Evolutionary conservation across 1,140 invertebrate genomes (phyloP), one percentile per base, ranked within the genome.

Genomic region (Aricia agestis): DNA sequence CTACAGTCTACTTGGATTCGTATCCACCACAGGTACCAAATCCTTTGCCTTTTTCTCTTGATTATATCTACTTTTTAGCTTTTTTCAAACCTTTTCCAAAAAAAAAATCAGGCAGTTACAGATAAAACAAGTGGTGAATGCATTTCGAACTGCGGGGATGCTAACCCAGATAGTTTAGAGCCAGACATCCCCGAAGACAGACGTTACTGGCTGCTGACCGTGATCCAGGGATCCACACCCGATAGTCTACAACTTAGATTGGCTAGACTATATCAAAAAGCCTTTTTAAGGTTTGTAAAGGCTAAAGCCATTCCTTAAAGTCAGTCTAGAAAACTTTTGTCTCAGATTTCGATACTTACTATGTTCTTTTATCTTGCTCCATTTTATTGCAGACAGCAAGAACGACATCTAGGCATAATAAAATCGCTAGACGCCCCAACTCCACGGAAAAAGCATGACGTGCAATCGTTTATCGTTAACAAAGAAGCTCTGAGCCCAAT

Each of bases 141-240:
- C 76, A 75, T 89, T 15, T 75, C 85, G 15, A 90, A 91, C 72
- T 91, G 89, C 63, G 85, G 81, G 10, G 89, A 86, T 11, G 74
- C 76, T 15, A 76, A 78, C 0, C 89, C 89, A n/a, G 87, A 82
- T 31, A 88, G 87, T 59, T 69, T 91, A 65, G 87, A 88, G 69
- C 86, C 87, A 25, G 89, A 90, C 42, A 87, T 91, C 6, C 89
- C 89, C 0, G 89, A 89, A 10, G 94, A 94, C 79, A 85, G 93
- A 65, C 92, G 95, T 31, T 97, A 96, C 85, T 97, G 96, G 96
- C 83, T 97, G 42, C 82, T 97, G 1, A 97, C 96, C 3, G 95
- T 97, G 36, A 92, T 97, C 59, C 82, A 93, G 77, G 82, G 93
- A 41, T 82, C 93, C 72, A 84, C 90, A 58, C 88, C 93, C 74